Percentiles rank a stretch among this genome's conserved stretches.
Evolutionary conservation across 2,113 vertebrate genomes (phyloP).

Genomic region (Geococcyx californianus): DNA sequence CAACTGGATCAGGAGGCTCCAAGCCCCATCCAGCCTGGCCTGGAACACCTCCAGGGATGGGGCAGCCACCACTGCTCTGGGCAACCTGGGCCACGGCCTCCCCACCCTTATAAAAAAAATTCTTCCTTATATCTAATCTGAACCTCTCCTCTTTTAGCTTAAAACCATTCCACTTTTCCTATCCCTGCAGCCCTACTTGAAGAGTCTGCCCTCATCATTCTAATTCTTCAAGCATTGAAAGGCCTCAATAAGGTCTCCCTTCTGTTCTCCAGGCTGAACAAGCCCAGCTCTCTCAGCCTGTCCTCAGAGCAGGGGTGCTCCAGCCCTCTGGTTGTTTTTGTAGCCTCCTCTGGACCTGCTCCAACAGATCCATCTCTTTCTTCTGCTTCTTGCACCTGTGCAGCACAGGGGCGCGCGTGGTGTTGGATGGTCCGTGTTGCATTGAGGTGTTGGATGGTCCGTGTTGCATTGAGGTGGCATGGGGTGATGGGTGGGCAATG

Average conservation of each 20-base stretch:
- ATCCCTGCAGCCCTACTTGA: rapidly evolving
- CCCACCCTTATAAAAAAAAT: rapidly evolving
- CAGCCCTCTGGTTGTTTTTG: rapidly evolving
- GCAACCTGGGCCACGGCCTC: background rate
- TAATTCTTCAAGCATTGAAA: rapidly evolving
- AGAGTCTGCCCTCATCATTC: no score
- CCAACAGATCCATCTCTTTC: background rate
- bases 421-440: background rate
- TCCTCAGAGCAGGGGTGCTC: background rate
- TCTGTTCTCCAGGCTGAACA: background rate
- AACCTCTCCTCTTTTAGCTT: background rate
- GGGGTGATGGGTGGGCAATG: background rate
- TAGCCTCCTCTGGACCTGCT: background rate
- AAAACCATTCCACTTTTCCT: background rate
- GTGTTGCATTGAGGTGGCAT: background rate
- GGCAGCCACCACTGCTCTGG: background rate
- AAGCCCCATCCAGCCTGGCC: background rate
- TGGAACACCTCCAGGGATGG: background rate
- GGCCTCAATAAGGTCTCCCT: background rate
- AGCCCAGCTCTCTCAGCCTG: background rate
- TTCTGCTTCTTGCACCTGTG: background rate
- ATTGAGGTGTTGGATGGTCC: background rate
- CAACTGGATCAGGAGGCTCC: background rate
- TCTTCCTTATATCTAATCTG: background rate
- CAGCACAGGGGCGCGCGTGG: rapidly evolving